Evolutionary conservation across 2,888 invertebrate genomes (phyloP).

Genomic region (Ennomos quercinarius): DNA sequence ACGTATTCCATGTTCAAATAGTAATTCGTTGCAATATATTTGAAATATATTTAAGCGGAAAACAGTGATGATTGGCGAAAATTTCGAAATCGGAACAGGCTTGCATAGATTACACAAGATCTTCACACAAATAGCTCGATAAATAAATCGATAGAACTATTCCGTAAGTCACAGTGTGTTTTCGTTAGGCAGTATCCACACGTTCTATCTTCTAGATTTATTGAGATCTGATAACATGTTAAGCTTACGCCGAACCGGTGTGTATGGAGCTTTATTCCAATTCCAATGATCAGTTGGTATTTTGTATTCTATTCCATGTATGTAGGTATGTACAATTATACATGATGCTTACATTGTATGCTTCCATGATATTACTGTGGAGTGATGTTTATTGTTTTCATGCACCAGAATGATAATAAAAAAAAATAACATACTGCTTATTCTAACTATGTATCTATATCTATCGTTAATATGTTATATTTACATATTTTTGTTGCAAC

Average conservation of each 20-base stretch:
- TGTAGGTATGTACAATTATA: neutral
- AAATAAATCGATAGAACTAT: constrained; percentile 53
- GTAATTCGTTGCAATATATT: too few relatives aligned
- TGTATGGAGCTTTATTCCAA: constrained; percentile 55
- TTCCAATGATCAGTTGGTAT: constrained; percentile 49
- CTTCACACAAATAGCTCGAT: constrained; percentile 23
- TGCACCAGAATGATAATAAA: too few relatives aligned
- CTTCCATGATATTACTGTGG: too few relatives aligned
- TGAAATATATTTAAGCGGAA: too few relatives aligned
- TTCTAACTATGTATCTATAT: too few relatives aligned
- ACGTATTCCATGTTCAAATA: too few relatives aligned
- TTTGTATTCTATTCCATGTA: constrained; percentile 11
- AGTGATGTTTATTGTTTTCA: too few relatives aligned
- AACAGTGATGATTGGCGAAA: neutral
- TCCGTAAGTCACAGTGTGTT: constrained; percentile 43
- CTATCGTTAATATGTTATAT: too few relatives aligned
- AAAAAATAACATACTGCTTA: too few relatives aligned
- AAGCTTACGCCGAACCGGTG: constrained; percentile 66
- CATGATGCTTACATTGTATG: too few relatives aligned
- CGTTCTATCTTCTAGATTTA: constrained; percentile 79
- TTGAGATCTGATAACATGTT: constrained; percentile 78
- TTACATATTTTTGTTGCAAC: too few relatives aligned
- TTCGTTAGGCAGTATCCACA: constrained; percentile 56
- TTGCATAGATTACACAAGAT: neutral
- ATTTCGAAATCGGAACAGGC: neutral